Conservation (phyloP, 2,113 vertebrate species). For the Ptyas mucosa region DNA sequence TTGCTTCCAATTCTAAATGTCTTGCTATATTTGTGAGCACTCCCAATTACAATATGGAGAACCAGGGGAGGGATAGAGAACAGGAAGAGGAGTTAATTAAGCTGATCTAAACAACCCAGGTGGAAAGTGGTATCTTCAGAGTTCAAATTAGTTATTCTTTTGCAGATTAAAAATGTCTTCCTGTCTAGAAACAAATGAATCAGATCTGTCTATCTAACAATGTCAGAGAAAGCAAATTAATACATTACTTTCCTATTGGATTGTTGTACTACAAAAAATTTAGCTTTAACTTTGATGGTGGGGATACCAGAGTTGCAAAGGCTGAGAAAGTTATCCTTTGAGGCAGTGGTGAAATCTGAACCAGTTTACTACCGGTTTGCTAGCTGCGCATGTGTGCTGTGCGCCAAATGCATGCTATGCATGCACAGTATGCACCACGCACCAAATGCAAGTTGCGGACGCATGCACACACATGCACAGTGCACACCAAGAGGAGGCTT, state of each 20-base stretch:
- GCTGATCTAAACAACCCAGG: background rate
- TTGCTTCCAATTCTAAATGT: background rate
- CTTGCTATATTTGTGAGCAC: background rate
- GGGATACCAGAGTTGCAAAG: background rate
- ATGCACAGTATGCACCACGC: too few relatives aligned
- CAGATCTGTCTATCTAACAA: background rate
- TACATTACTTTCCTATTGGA: background rate
- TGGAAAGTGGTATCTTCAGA: background rate
- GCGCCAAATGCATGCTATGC: too few relatives aligned
- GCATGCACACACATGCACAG: too few relatives aligned
- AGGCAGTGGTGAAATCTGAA: too few relatives aligned
- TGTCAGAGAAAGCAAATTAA: background rate
- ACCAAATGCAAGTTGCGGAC: too few relatives aligned
- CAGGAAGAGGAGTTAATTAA: background rate
- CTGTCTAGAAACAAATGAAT: background rate
- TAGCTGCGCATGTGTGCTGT: too few relatives aligned
- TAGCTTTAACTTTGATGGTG: background rate
- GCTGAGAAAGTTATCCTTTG: background rate
- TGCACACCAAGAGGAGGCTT: too few relatives aligned
- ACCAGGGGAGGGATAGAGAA: background rate
- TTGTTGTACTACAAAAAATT: background rate
- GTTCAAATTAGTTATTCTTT: background rate
- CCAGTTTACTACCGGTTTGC: too few relatives aligned
- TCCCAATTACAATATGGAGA: background rate
- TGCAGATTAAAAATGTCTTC: background rate